These are phyloP conservation scores for Rotaria magnacalcarata DNA, from an alignment of 2,888 invertebrate species.

Conservation along the genomic window DNA sequence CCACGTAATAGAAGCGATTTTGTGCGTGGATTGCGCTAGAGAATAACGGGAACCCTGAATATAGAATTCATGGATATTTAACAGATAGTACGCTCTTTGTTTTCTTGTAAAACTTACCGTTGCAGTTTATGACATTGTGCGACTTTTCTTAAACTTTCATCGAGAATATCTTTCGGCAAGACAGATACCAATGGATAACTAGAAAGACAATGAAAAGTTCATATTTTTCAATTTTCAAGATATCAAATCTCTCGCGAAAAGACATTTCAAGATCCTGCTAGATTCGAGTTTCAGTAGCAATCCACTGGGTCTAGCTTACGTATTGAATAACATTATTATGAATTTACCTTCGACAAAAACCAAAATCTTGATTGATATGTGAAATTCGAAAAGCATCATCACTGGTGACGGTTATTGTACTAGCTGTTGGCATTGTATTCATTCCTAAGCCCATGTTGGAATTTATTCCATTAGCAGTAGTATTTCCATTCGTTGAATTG, in stretches of 20 bases:
- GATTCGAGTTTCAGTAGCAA: no score
- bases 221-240: no score
- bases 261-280: no score
- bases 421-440: neutral
- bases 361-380: conserved; percentile 34
- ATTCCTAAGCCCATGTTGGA: no score
- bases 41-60: conserved; percentile 78
- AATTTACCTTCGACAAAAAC: conserved; percentile 30
- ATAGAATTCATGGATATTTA: no score
- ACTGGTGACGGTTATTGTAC: neutral
- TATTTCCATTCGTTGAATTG: neutral
- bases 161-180: conserved; percentile 78
- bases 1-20: conserved; percentile 76
- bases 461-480: no score
- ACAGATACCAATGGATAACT: conserved; percentile 81
- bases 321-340: no score
- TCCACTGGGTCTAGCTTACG: no score
- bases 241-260: no score
- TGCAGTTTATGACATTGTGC: conserved; percentile 81
- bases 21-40: conserved; percentile 84
- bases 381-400: conserved; percentile 25
- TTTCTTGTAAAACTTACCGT: conserved; percentile 63
- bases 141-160: conserved; percentile 81
- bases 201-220: neutral
- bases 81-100: no score